Conservation (phyloP, 2,888 invertebrate genomes). For the Siphlonurus alternatus region DNA sequence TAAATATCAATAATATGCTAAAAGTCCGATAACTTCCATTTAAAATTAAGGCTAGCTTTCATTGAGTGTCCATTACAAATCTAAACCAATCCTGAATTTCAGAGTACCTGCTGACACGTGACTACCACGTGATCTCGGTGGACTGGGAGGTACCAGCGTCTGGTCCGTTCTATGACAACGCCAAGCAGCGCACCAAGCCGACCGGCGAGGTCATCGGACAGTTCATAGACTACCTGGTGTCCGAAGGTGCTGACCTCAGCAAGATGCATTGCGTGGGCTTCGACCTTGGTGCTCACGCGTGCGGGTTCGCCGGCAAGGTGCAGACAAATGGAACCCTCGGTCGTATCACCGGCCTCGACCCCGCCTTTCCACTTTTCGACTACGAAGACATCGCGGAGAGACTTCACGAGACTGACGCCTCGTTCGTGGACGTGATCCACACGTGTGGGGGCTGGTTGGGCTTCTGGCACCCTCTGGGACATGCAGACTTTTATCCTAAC, state of each 20-base stretch:
- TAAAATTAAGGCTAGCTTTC: too few relatives aligned
- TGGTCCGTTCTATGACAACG: conserved; percentile 15
- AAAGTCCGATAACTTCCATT: too few relatives aligned
- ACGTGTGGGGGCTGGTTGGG: conserved; percentile 17
- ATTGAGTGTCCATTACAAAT: neutral
- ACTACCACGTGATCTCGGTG: conserved; percentile 18
- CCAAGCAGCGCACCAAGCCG: conserved; percentile 13
- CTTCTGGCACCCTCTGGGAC: conserved; percentile 14
- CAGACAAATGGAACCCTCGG: neutral
- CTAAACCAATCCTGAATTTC: neutral
- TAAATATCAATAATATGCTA: too few relatives aligned
- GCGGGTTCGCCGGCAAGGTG: conserved; percentile 6
- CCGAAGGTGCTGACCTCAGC: neutral
- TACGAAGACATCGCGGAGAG: conserved; percentile 14
- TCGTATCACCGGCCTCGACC: conserved; percentile 12
- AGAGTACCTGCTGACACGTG: conserved; percentile 1
- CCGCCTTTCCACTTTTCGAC: conserved; percentile 13
- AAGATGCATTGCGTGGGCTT: conserved; percentile 5
- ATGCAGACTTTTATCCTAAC: conserved; percentile 16
- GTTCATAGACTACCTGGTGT: conserved; percentile 2
- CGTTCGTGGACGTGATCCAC: conserved; percentile 16
- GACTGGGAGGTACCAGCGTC: conserved; percentile 19
- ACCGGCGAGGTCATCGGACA: conserved; percentile 6
- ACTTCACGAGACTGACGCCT: conserved; percentile 15
- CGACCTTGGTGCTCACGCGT: conserved; percentile 9